These are phyloP conservation scores for Cassiopea xamachana DNA, from an alignment of 30 jellyfish, hydroid and myxozoan genomes.

Conservation along the genomic window DNA sequence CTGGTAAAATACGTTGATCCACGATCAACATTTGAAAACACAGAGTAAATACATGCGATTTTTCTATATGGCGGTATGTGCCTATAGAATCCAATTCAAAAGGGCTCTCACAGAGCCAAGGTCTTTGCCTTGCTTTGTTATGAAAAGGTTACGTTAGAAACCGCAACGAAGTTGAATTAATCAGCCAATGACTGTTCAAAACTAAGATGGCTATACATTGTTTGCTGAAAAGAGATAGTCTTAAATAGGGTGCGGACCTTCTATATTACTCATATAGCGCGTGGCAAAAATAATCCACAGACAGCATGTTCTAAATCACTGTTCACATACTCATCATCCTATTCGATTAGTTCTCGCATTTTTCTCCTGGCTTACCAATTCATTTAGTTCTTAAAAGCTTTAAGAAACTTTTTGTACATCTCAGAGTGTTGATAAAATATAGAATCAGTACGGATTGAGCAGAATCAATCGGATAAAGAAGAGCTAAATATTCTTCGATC, in stretches of 20 bases:
- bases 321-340: not conserved
- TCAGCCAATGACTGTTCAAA: constrained; percentile 24
- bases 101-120: constrained; percentile 28
- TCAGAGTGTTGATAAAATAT: too few species aligned
- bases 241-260: constrained; percentile 1
- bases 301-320: not conserved
- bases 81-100: constrained; percentile 40
- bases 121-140: constrained; percentile 2
- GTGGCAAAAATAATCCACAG: constrained; percentile 1
- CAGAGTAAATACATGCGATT: constrained; percentile 12
- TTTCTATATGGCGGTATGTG: constrained; percentile 34
- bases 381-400: too few species aligned
- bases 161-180: constrained; percentile 31
- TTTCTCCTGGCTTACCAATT: not conserved
- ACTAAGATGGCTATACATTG: constrained; percentile 8
- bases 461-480: too few species aligned
- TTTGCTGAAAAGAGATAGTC: constrained; percentile 8
- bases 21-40: constrained; percentile 17
- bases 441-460: too few species aligned
- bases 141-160: constrained; percentile 37
- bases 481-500: too few species aligned
- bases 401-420: too few species aligned
- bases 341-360: not conserved
- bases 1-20: constrained; percentile 46
- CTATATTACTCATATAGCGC: not conserved